Evolutionary conservation across 2,888 invertebrate species (phyloP).

Genomic region (Trisateles emortualis): DNA sequence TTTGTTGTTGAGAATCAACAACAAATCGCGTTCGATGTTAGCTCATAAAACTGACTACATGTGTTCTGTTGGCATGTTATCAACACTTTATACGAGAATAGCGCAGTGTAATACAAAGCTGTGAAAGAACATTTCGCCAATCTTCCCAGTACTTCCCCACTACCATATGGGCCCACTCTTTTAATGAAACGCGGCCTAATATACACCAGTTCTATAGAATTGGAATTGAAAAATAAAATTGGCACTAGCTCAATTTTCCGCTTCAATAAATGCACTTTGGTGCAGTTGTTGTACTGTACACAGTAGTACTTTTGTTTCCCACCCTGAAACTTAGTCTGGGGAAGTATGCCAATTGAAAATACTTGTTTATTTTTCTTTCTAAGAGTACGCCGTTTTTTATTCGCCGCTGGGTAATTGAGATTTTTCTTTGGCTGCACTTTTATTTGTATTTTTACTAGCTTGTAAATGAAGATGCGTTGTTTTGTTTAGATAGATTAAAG

Average conservation of each 20-base stretch:
- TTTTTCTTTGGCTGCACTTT: constrained; percentile 27
- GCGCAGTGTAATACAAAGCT: constrained; percentile 23
- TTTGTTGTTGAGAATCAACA: too few relatives aligned
- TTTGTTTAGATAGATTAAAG: too few relatives aligned
- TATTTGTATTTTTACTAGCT: constrained; percentile 14
- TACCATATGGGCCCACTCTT: constrained; percentile 39
- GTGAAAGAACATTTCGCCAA: constrained; percentile 39
- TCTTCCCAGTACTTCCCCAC: constrained; percentile 30
- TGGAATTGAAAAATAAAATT: constrained; percentile 78
- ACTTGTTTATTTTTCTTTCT: constrained; percentile 64
- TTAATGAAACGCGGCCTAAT: constrained; percentile 49
- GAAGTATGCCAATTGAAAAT: constrained; percentile 74
- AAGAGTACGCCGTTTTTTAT: constrained; percentile 54
- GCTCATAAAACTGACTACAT: background rate
- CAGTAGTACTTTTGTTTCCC: constrained; percentile 52
- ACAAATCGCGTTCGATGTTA: constrained; percentile 2
- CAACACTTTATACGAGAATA: background rate
- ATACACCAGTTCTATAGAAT: constrained; percentile 36
- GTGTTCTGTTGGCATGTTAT: constrained; percentile 8
- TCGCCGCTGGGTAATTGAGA: constrained; percentile 34
- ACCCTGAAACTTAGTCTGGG: constrained; percentile 60
- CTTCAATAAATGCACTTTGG: constrained; percentile 74
- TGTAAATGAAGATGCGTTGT: background rate
- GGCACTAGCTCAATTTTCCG: constrained; percentile 79
- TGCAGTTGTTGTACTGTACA: constrained; percentile 62